These are phyloP conservation scores for Calypte anna DNA, from an alignment of 2,113 vertebrate species.

Conservation along the genomic window DNA sequence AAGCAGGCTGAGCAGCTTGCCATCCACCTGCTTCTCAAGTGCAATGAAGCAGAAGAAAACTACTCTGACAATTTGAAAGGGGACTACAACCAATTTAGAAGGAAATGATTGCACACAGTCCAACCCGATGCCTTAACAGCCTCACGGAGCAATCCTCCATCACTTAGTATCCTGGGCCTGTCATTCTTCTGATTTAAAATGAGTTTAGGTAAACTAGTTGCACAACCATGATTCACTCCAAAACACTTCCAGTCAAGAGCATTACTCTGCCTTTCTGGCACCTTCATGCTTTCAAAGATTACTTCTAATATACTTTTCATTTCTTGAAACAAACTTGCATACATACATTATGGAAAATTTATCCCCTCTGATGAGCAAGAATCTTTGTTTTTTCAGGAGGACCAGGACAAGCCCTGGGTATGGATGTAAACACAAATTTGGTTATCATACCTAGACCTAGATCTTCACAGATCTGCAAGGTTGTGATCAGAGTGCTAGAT, in stretches of 20 bases:
- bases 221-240: constrained; percentile 2
- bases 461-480: background rate
- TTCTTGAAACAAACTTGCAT: background rate
- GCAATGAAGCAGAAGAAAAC: constrained; percentile 67
- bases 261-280: background rate
- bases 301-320: background rate
- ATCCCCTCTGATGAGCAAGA: background rate
- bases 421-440: background rate
- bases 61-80: constrained; percentile 73
- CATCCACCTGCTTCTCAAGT: constrained; percentile 67
- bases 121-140: background rate
- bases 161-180: constrained; percentile 43
- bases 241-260: constrained; percentile 19
- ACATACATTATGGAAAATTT: background rate
- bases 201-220: constrained; percentile 54
- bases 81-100: constrained; percentile 66
- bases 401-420: background rate
- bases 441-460: background rate
- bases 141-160: constrained; percentile 40
- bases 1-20: constrained; percentile 50
- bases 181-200: constrained; percentile 50
- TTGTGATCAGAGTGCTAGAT: background rate
- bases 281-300: background rate
- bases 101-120: constrained; percentile 58
- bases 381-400: background rate